Conservation (phyloP, 2,888 invertebrate genomes). For the Polyommatus icarus region DNA sequence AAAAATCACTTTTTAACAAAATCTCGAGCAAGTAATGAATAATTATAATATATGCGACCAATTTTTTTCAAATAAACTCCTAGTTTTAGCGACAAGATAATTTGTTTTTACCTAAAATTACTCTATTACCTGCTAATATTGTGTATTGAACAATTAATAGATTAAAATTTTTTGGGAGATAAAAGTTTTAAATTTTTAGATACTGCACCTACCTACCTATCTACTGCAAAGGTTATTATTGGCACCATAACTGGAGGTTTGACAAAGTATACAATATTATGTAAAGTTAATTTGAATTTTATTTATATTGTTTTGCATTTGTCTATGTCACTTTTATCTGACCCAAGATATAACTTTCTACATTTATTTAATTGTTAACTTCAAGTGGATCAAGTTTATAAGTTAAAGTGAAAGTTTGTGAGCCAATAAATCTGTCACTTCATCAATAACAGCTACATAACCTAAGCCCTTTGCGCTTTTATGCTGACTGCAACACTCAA, state of each 20-base stretch:
- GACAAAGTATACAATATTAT: neutral
- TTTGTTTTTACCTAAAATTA: too few relatives aligned
- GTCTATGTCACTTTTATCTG: neutral
- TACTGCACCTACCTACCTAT: too few relatives aligned
- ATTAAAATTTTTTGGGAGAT: too few relatives aligned
- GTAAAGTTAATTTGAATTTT: neutral
- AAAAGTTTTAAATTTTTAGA: too few relatives aligned
- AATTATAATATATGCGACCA: too few relatives aligned
- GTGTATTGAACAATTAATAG: too few relatives aligned
- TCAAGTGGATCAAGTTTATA: conserved; percentile 10
- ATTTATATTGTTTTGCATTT: neutral
- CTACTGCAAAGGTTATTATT: neutral
- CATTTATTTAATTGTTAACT: conserved; percentile 14
- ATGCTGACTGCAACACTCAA: neutral
- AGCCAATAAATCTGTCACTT: conserved; percentile 23
- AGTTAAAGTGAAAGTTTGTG: conserved; percentile 23
- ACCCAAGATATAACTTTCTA: neutral
- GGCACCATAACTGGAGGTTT: neutral
- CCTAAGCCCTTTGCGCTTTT: neutral
- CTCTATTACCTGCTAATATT: too few relatives aligned
- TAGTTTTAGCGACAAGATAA: too few relatives aligned
- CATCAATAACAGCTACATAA: conserved; percentile 16
- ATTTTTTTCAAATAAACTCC: too few relatives aligned
- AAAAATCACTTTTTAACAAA: too few relatives aligned
- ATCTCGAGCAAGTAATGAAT: too few relatives aligned